These are phyloP conservation scores for Semaprochilodus insignis DNA, from an alignment of 2,797 vertebrate species.

Conservation along the genomic window DNA sequence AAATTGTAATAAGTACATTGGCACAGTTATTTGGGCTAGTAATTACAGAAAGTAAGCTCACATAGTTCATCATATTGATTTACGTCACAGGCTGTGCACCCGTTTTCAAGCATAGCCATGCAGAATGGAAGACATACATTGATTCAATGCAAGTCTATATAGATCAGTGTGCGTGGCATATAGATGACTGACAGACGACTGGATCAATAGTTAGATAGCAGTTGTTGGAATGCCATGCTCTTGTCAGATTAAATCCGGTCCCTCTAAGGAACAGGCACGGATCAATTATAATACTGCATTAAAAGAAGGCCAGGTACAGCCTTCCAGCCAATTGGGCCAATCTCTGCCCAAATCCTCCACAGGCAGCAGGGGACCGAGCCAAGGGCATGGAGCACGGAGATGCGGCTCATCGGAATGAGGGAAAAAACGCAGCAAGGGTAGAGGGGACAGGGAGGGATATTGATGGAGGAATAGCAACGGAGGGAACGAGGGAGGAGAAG, in stretches of 20 bases:
- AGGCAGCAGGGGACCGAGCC: slow-evolving; percentile 33
- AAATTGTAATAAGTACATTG: not conserved
- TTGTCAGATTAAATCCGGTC: slow-evolving; percentile 62
- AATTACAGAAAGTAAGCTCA: not conserved
- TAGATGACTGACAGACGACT: slow-evolving; percentile 5
- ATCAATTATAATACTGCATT: slow-evolving; percentile 70
- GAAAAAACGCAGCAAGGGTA: not conserved
- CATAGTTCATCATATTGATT: not conserved
- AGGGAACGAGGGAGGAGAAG: not conserved
- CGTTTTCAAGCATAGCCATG: not conserved
- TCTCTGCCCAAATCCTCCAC: slow-evolving; percentile 37
- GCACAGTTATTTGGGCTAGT: not conserved
- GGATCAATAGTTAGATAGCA: slow-evolving; percentile 40
- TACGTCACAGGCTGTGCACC: not conserved
- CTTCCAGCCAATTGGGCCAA: slow-evolving; percentile 34
- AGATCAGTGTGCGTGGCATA: slow-evolving; percentile 2
- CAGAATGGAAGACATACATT: not conserved
- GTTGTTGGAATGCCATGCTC: slow-evolving; percentile 9
- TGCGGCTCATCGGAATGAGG: not conserved
- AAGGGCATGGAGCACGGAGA: not conserved
- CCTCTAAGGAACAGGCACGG: slow-evolving; percentile 67
- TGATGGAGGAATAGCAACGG: slow-evolving; percentile 1
- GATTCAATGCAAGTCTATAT: not conserved
- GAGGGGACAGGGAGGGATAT: slow-evolving; percentile 9
- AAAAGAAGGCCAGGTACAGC: slow-evolving; percentile 56